phyloP scores from a whole-genome alignment of 2,113 vertebrate species.

The Rhegmatorhina hoffmannsi region DNA sequence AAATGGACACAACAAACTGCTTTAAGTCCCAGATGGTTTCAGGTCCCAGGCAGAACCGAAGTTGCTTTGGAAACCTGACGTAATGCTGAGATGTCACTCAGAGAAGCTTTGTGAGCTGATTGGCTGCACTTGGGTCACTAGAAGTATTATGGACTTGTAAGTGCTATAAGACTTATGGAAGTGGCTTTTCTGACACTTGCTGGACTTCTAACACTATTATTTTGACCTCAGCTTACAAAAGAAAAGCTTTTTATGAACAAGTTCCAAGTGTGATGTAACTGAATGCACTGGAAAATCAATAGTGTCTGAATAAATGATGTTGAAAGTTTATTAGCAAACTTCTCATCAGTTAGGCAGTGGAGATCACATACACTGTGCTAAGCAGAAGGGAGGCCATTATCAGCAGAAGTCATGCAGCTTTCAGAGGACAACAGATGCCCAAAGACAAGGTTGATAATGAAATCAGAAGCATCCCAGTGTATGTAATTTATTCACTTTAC shows the following conservation, averaged over 20 bases:
- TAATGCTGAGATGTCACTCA: background rate
- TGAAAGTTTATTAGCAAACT: background rate
- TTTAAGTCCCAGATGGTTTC: background rate
- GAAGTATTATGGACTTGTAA: background rate
- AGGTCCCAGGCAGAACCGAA: background rate
- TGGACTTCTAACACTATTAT: background rate
- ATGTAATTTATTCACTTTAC: constrained; percentile 23
- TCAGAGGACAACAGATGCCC: constrained; percentile 27
- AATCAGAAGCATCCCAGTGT: constrained; percentile 3
- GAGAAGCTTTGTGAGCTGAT: background rate
- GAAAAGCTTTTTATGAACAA: background rate
- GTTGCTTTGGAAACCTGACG: background rate
- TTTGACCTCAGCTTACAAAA: background rate
- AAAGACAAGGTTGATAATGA: constrained; percentile 11
- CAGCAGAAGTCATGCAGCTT: background rate
- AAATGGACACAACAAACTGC: background rate
- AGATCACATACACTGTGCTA: background rate
- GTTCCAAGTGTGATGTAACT: background rate
- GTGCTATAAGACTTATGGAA: background rate
- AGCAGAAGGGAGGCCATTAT: background rate
- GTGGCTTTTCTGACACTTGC: background rate
- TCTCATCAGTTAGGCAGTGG: background rate
- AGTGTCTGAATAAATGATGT: background rate
- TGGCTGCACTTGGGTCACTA: background rate
- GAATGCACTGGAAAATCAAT: background rate